Evolutionary conservation across 37 sponge, comb jelly and placozoan genomes (phyloP), one percentile per base, ranked within the genome.

Genomic region (Amphimedon queenslandica): DNA sequence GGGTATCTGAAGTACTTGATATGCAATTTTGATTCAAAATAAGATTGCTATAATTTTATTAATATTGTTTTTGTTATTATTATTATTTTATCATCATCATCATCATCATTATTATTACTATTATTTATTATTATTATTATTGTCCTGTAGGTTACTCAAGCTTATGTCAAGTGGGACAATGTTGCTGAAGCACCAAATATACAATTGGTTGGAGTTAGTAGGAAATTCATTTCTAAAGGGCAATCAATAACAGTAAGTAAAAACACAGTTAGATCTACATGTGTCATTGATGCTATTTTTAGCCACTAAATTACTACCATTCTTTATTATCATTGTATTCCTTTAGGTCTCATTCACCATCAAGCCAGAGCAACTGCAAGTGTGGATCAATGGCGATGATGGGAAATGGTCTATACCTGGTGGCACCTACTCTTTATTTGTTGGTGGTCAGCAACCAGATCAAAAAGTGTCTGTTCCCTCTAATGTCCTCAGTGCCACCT

Each of bases 71-170:
- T n/a, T n/a, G n/a, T n/a, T n/a, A n/a, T n/a, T n/a, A n/a, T n/a
- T n/a, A n/a, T n/a, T n/a, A n/a, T n/a, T n/a, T n/a, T n/a, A n/a
- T n/a, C n/a, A n/a, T n/a, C n/a, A n/a, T n/a, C n/a, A n/a, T n/a
- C n/a, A n/a, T n/a, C n/a, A n/a, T n/a, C n/a, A n/a, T n/a, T n/a
- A n/a, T n/a, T n/a, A n/a, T n/a, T n/a, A n/a, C n/a, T n/a, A n/a
- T n/a, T n/a, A n/a, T n/a, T n/a, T 47, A 47, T 47, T 47, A 13
- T 13, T 47, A 47, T 8, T 47, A 13, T 47, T 47, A 47, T n/a
- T n/a, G n/a, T n/a, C n/a, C n/a, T n/a, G n/a, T 13, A 84, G 85
- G 85, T 77, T 6, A 51, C 55, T 21, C 85, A 84, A 60, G 85
- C 72, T 39, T 84, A 84, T 70, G 69, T 82, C 28, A 39, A 42